Evolutionary conservation across 1,140 invertebrate species (phyloP).

Genomic region (Pseudobourletiella spinata): DNA sequence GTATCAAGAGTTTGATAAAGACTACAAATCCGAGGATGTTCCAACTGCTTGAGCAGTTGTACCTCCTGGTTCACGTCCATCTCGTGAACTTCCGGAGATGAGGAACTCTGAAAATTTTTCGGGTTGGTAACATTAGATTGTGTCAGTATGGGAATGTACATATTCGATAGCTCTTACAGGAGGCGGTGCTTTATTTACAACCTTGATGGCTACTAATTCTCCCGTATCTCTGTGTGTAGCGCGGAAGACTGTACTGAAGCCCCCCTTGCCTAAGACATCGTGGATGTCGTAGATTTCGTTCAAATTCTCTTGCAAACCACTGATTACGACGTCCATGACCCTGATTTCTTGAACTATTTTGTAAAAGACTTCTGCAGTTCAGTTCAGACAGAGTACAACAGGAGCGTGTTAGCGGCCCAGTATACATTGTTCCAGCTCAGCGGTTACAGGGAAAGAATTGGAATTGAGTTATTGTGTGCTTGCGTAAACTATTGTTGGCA

Average conservation of each 20-base stretch:
- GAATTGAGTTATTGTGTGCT: too few species aligned
- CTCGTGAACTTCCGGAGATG: neutral
- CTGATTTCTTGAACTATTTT: too few species aligned
- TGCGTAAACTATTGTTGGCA: too few species aligned
- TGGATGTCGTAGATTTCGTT: neutral
- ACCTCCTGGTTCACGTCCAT: neutral
- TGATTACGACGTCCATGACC: too few species aligned
- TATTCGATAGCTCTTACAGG: neutral
- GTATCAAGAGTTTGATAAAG: neutral
- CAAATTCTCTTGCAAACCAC: too few species aligned
- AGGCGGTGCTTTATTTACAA: neutral
- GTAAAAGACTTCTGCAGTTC: too few species aligned
- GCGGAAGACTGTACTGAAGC: neutral
- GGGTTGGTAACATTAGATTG: neutral
- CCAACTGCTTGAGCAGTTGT: neutral
- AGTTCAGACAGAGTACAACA: too few species aligned
- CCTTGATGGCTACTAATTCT: neutral
- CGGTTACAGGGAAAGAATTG: too few species aligned
- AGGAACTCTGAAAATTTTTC: neutral
- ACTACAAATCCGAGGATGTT: neutral
- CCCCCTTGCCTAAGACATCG: neutral
- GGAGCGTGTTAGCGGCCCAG: too few species aligned
- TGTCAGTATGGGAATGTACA: neutral
- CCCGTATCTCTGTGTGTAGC: neutral
- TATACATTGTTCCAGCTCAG: too few species aligned